Base-by-base conservation (phyloP, 2,797 vertebrate species). In the Odontamblyopus lacepedii region DNA sequence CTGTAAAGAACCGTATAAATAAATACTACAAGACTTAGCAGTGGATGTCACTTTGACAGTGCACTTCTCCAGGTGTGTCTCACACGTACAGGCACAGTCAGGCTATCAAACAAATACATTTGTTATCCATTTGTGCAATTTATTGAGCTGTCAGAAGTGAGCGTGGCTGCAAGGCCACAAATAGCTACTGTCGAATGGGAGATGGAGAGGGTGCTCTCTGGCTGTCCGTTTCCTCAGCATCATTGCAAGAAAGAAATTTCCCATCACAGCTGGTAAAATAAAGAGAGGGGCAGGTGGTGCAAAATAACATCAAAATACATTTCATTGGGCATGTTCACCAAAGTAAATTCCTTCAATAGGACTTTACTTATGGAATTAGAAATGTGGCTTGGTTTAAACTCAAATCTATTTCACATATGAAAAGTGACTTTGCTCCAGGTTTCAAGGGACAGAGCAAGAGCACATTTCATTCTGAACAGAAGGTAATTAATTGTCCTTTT, bases 111-210 rank as follows among this genome's bases (percentile, higher is more conserved):
- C 74, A 86, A 88, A 91, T 79, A 78, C 82, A 92, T 91, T 88
- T 91, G 87, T 89, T 91, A 86, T 88, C 85, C 85, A 88, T 88
- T 91, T 87, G 84, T 84, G 77, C 87, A 90, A 93, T 94, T 93
- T 92, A 90, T 87, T 83, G 85, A 90, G 89, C 87, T 89, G 91
- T 86, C 88, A 88, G 85, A 76, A 71, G 77, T 69, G 71, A 90
- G 83, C 41, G 27, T 71, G 62, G 72, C 81, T 48, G 69, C 76
- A 65, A 80, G 80, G 77, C 80, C 79, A 80, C 78, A 82, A 85
- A 91, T 83, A 74, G 77, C 51, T 30, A 63, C 85, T 87, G 89
- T 88, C 87, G 82, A 75, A 59, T 7, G 32, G 71, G 70, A 88
- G 89, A 89, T 86, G 82, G 78, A 91, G 81, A 67, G 78, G 76